Evolutionary conservation across 2,888 invertebrate genomes (phyloP).

Genomic region (Slavum lentiscoides): DNA sequence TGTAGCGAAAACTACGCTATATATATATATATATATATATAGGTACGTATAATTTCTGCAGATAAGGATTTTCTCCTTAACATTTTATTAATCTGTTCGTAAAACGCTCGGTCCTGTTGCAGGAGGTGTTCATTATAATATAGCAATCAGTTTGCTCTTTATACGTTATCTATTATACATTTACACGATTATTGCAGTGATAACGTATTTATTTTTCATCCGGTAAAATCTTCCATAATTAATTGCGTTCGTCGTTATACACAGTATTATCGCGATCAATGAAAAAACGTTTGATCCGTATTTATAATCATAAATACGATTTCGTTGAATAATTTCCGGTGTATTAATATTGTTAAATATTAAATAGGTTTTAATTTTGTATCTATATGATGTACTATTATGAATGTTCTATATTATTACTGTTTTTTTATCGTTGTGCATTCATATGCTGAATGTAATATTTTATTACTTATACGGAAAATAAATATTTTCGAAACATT

Average conservation of each 20-base stretch:
- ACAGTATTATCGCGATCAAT: not conserved
- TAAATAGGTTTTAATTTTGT: not conserved
- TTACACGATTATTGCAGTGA: not conserved
- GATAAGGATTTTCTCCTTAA: slow-evolving; percentile 4
- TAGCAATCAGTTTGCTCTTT: not conserved
- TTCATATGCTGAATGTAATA: too few relatives aligned
- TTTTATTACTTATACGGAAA: too few relatives aligned
- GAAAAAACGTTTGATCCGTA: not conserved
- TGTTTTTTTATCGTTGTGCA: too few relatives aligned
- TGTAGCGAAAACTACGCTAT: not conserved
- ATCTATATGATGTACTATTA: too few relatives aligned
- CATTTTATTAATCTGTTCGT: slow-evolving; percentile 8
- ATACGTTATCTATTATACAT: not conserved
- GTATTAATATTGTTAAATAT: too few relatives aligned
- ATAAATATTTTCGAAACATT: too few relatives aligned
- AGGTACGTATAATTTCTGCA: not conserved
- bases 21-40: not conserved
- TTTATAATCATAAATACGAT: too few relatives aligned
- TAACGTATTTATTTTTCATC: not conserved
- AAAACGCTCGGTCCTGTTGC: not conserved
- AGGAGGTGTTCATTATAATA: not conserved
- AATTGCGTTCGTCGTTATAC: not conserved
- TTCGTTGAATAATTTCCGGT: not conserved
- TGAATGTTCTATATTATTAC: too few relatives aligned
- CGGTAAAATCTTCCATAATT: not conserved